These are phyloP conservation scores for Corythornis cristatus DNA, from an alignment of 2,113 vertebrate species.

Conservation along the genomic window DNA sequence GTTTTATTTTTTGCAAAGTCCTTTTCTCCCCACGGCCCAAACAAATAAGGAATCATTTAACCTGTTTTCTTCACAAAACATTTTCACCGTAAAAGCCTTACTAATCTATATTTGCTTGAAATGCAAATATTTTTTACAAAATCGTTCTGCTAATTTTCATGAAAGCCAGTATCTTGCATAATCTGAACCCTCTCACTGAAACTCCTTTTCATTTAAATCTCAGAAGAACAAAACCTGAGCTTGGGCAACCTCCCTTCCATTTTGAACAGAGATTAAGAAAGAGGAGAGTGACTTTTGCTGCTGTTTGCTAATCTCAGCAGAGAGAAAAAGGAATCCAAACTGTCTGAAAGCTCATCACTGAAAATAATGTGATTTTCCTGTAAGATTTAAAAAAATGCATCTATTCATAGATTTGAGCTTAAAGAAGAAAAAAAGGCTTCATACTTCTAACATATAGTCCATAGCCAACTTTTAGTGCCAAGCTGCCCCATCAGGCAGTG, in stretches of 20 bases:
- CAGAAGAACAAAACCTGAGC: slow-evolving; percentile 25
- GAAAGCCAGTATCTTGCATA: background rate
- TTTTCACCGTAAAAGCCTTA: background rate
- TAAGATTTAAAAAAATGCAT: background rate
- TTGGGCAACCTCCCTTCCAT: background rate
- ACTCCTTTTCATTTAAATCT: background rate
- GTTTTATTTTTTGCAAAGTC: background rate
- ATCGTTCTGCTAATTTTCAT: slow-evolving; percentile 4
- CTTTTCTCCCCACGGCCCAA: background rate
- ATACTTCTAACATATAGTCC: background rate
- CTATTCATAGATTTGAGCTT: slow-evolving; percentile 4
- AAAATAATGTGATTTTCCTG: slow-evolving; percentile 52
- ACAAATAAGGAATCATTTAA: background rate
- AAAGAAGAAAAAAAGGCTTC: background rate
- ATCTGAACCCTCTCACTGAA: background rate
- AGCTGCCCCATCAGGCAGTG: slow-evolving; percentile 7
- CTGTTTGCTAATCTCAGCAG: slow-evolving; percentile 23
- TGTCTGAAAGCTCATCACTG: slow-evolving; percentile 33
- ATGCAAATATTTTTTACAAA: slow-evolving; percentile 11
- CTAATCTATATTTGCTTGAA: background rate
- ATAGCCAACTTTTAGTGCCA: slow-evolving; percentile 3
- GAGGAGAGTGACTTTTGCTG: slow-evolving; percentile 10
- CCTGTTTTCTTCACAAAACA: background rate
- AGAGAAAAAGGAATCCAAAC: slow-evolving; percentile 34
- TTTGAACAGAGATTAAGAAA: slow-evolving; percentile 30